Base-by-base conservation (phyloP, 2,113 vertebrate genomes). In the Ictalurus furcatus region DNA sequence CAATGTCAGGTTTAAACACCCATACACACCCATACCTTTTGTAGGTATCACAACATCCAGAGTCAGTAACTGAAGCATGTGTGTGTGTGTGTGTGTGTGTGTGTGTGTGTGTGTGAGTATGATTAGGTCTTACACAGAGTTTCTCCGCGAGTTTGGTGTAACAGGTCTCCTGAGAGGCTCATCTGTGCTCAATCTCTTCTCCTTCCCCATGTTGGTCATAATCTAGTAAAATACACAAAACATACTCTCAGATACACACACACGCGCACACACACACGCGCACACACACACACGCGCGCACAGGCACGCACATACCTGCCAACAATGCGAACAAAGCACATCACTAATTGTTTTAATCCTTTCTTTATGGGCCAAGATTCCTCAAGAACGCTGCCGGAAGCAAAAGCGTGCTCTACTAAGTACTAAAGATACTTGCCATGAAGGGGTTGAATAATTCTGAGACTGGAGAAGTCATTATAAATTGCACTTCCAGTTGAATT, bases 81-180 rank as follows among this genome's bases (percentile, higher is more conserved):
- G 85, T 44, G 40, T 44, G 40, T 44, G 52, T 52, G 52, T 85
- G 65, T 63, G 11, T 30, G 52, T 76, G 25, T 78, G 44, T 28
- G n/a, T 40, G 4, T 34, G 37, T 7, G 40, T 4, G 40, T 44
- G 44, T 48, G 44, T 12, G 37, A 3, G 34, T 37, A 12, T 23
- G 69, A 23, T 78, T 1, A n/a, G 59, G 12, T 85, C 90, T 88
- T 88, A 91, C 90, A 71, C 74, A 52, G 92, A 48, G 11, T 93
- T 93, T 89, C 96, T 95, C 92, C 97, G 97, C 85, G 95, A 96
- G 40, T 96, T 89, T 0, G 98, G 98, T 0, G 98, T 99, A 89
- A 98, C 96, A 0, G 98, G 98, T 85, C 98, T 95, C 87, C 96
- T 95, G n/a, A 99, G 95, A 25, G 97, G 98, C 89, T 98, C 97